Conservation (phyloP, 1,140 invertebrate species). For the Drosophila nigrodunni region DNA sequence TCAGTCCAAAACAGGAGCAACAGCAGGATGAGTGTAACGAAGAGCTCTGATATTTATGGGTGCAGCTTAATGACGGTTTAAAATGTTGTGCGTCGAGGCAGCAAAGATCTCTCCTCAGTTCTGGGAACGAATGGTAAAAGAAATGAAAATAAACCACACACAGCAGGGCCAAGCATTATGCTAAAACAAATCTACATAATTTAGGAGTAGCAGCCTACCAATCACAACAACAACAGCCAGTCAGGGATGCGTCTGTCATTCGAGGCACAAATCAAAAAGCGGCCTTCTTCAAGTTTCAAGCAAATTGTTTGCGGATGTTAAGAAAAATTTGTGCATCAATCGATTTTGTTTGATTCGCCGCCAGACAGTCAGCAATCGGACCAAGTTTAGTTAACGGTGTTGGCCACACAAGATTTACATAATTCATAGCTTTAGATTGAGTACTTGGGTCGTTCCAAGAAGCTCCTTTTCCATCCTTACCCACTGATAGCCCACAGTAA, state of each 20-base stretch:
- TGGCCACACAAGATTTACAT: slow-evolving; percentile 79
- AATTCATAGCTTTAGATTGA: slow-evolving; percentile 71
- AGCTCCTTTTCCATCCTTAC: background rate
- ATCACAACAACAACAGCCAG: slow-evolving; percentile 11
- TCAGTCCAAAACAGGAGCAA: slow-evolving; percentile 28
- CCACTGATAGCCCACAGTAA: slow-evolving; percentile 18
- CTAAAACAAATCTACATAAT: slow-evolving; percentile 83
- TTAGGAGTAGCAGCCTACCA: slow-evolving; percentile 59
- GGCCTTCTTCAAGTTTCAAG: slow-evolving; percentile 17
- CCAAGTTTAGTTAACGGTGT: slow-evolving; percentile 43
- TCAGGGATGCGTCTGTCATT: slow-evolving; percentile 53
- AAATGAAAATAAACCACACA: slow-evolving; percentile 36
- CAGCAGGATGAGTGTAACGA: background rate
- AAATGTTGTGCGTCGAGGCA: slow-evolving; percentile 65
- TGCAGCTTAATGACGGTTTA: slow-evolving; percentile 78
- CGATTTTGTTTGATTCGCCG: slow-evolving; percentile 80
- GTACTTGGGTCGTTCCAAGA: slow-evolving; percentile 54
- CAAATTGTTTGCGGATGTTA: slow-evolving; percentile 79
- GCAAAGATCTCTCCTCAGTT: slow-evolving; percentile 50
- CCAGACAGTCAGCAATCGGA: slow-evolving; percentile 3
- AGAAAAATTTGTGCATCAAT: slow-evolving; percentile 83
- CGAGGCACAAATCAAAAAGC: slow-evolving; percentile 76
- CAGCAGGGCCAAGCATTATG: slow-evolving; percentile 62
- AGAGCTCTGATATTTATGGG: slow-evolving; percentile 74
- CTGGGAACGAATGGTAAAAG: slow-evolving; percentile 12